Conservation (phyloP, 1,140 invertebrate genomes). For the Liolophura sinensis region DNA sequence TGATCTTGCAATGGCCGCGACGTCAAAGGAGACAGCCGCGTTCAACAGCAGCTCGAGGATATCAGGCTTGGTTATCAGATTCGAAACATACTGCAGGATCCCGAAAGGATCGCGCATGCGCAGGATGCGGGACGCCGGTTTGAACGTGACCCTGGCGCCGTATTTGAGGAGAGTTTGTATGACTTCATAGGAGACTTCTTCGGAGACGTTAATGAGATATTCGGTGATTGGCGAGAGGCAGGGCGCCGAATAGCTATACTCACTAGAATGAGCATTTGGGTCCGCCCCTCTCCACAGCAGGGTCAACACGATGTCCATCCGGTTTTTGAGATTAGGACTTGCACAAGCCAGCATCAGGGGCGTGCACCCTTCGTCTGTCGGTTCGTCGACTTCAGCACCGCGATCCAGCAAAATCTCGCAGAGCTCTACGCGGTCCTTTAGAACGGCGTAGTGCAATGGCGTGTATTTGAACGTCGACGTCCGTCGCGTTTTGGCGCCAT, state of each 20-base stretch:
- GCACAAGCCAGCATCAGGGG: conserved; percentile 85
- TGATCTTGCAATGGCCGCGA: conserved; percentile 21
- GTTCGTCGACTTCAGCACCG: conserved; percentile 68
- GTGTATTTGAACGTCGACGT: conserved; percentile 75
- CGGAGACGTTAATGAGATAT: conserved; percentile 75
- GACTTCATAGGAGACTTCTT: conserved; percentile 69
- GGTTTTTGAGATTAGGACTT: conserved; percentile 73
- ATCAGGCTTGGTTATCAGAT: conserved; percentile 20
- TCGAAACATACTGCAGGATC: conserved; percentile 32
- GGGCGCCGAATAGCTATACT: conserved; percentile 53
- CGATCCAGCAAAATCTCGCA: conserved; percentile 56
- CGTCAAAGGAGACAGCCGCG: conserved; percentile 26
- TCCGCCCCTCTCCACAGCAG: conserved; percentile 76
- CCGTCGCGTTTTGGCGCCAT: conserved; percentile 69
- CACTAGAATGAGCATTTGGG: conserved; percentile 74
- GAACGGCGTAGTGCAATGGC: conserved; percentile 80
- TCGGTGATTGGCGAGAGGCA: conserved; percentile 75
- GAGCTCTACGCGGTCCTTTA: conserved; percentile 65
- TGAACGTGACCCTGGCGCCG: conserved; percentile 66
- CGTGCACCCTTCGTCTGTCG: conserved; percentile 74
- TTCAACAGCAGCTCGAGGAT: conserved; percentile 30
- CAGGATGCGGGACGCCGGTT: conserved; percentile 11
- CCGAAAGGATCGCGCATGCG: conserved; percentile 38
- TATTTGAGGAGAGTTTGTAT: conserved; percentile 76
- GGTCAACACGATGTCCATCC: conserved; percentile 65